Evolutionary conservation across 2,888 invertebrate species (phyloP).

Genomic region (Nephrotoma flavescens): DNA sequence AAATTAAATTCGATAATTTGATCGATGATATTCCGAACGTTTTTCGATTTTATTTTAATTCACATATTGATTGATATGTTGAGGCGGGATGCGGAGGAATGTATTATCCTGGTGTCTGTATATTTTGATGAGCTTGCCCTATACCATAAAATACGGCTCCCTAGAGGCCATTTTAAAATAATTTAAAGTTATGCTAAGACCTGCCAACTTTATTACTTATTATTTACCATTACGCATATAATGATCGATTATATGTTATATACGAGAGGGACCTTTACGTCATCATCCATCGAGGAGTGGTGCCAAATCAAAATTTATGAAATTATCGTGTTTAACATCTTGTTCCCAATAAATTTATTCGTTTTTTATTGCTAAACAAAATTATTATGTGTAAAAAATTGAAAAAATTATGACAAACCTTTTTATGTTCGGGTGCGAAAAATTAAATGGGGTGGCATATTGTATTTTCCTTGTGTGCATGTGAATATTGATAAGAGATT

Average conservation of each 20-base stretch:
- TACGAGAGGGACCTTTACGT: not conserved
- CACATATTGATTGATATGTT: not conserved
- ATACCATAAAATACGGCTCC: not conserved
- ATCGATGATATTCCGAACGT: not conserved
- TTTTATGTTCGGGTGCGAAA: not conserved
- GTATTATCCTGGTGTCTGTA: not conserved
- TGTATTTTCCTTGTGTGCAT: not conserved
- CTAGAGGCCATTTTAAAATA: not conserved
- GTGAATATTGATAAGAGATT: not conserved
- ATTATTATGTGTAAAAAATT: not conserved
- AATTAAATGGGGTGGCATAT: not conserved
- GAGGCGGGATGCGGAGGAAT: not conserved
- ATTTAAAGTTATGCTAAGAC: not conserved
- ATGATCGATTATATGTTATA: not conserved
- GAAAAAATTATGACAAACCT: not conserved
- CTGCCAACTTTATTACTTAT: not conserved
- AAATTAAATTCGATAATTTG: not conserved
- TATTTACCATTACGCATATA: not conserved
- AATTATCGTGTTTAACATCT: not conserved
- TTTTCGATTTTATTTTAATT: not conserved
- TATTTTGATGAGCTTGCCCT: not conserved
- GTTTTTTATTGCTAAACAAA: not conserved
- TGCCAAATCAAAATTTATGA: not conserved
- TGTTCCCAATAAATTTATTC: not conserved
- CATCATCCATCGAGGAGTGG: not conserved